phyloP scores from a whole-genome alignment of 2,113 vertebrate genomes.

The Calidris pygmaea region DNA sequence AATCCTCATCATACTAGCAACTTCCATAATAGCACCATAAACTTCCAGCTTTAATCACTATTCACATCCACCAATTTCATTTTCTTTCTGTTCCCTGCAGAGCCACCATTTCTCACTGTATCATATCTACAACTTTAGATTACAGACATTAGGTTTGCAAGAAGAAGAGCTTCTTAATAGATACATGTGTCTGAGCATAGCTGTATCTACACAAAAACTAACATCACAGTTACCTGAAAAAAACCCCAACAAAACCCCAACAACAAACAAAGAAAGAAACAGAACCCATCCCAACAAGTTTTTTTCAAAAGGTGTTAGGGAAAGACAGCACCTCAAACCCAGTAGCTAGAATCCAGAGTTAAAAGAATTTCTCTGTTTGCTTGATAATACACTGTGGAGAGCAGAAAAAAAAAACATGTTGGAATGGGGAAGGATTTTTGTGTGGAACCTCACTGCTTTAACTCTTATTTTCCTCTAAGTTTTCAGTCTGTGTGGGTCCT shows the following conservation, averaged over 20 bases:
- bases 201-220: not conserved
- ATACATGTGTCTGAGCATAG: not conserved
- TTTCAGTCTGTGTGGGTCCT: not conserved
- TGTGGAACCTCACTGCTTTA: not conserved
- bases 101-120: not conserved
- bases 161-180: not conserved
- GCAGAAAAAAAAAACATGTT: not conserved
- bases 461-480: not conserved
- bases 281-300: not conserved
- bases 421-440: not conserved
- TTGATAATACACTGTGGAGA: not conserved
- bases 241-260: accelerated
- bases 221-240: not conserved
- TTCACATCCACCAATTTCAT: not conserved
- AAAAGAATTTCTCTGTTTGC: not conserved
- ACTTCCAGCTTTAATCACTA: not conserved
- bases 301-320: not conserved
- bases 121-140: not conserved
- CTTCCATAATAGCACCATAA: not conserved
- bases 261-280: not conserved
- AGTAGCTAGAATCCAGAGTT: not conserved
- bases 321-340: not conserved
- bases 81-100: not conserved
- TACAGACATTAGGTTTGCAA: not conserved
- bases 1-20: not conserved